A percentile compares a stretch with the other conserved stretches of the same genome.
Evolutionary conservation across 2,797 vertebrate genomes (phyloP).

Genomic region (Ciconia nigra): DNA sequence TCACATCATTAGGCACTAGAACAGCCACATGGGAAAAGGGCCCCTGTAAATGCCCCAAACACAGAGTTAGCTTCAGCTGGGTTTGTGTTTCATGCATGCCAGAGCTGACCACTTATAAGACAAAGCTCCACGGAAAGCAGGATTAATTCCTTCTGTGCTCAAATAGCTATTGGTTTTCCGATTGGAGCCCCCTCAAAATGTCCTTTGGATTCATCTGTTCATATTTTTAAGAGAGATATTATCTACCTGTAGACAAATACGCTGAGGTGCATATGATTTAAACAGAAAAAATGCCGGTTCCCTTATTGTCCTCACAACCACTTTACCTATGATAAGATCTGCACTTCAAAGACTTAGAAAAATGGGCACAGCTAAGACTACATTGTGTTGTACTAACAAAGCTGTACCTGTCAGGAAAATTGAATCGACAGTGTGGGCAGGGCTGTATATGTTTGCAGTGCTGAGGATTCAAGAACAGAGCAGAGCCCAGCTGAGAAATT

Average conservation of each 20-base stretch:
- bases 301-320: not conserved
- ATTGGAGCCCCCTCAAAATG: not conserved
- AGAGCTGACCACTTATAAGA: not conserved
- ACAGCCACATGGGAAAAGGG: not conserved
- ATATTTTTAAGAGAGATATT: not conserved
- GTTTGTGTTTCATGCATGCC: not conserved
- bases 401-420: not conserved
- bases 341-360: not conserved
- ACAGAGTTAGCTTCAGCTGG: not conserved
- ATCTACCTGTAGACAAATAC: not conserved
- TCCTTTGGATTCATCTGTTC: not conserved
- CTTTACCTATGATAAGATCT: not conserved
- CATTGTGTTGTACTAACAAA: not conserved
- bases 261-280: not conserved
- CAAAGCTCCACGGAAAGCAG: not conserved
- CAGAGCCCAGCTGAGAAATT: not conserved
- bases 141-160: slow-evolving; percentile 15
- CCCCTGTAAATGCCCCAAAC: not conserved
- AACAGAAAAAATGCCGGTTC: not conserved
- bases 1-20: slow-evolving; percentile 7
- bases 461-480: not conserved
- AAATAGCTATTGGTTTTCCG: not conserved
- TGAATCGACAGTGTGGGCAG: not conserved
- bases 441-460: not conserved
- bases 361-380: not conserved